Evolutionary conservation across 1,140 invertebrate species (phyloP).

Genomic region (Hestina assimilis): DNA sequence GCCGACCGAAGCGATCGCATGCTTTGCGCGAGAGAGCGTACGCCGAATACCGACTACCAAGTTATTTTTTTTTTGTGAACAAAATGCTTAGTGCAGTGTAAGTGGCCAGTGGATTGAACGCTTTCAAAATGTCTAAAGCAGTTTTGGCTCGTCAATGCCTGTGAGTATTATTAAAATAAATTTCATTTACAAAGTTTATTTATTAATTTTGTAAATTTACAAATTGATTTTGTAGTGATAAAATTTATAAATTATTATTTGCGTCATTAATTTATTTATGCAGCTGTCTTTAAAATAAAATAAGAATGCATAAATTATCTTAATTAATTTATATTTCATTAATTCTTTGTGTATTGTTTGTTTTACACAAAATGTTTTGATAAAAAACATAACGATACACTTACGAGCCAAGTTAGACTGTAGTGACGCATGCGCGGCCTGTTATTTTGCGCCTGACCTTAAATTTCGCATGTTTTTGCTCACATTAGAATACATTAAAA

Average conservation of each 20-base stretch:
- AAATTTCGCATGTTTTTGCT: constrained; percentile 4
- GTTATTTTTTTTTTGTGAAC: constrained; percentile 6
- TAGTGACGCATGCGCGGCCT: constrained; percentile 7
- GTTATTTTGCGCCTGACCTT: constrained; percentile 18
- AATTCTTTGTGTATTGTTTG: background rate
- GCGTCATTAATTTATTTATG: too few relatives aligned
- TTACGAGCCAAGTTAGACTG: too few relatives aligned
- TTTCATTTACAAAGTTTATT: background rate
- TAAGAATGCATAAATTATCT: background rate
- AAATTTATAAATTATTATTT: too few relatives aligned
- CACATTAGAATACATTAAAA: constrained; percentile 1
- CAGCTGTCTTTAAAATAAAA: background rate
- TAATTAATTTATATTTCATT: background rate
- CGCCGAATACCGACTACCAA: constrained; percentile 10
- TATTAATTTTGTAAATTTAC: background rate
- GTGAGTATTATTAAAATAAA: constrained; percentile 23
- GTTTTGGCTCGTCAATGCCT: constrained; percentile 22
- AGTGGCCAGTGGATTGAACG: constrained; percentile 1
- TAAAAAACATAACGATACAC: too few relatives aligned
- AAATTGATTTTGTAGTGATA: too few relatives aligned
- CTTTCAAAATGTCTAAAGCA: constrained; percentile 21
- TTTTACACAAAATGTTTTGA: background rate
- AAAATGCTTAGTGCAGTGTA: constrained; percentile 20
- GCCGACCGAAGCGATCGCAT: constrained; percentile 12
- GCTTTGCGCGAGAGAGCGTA: constrained; percentile 10